Evolutionary conservation across 2,888 invertebrate genomes (phyloP).

Genomic region (Mallateleia sp.): DNA sequence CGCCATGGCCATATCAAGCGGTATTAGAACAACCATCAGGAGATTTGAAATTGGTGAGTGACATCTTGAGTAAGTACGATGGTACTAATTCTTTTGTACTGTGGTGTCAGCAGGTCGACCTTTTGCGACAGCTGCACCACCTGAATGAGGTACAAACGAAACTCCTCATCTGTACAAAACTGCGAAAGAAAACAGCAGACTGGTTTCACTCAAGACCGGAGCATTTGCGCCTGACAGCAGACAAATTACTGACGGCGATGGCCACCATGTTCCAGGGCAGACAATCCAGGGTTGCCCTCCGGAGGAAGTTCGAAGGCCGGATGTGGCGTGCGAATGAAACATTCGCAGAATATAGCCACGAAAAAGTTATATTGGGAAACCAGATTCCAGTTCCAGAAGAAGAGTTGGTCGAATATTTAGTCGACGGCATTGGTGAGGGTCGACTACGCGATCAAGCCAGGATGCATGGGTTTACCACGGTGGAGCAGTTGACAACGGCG

Average conservation of each 20-base stretch:
- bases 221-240: constrained; percentile 48
- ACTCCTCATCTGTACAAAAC: constrained; percentile 64
- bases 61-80: not conserved
- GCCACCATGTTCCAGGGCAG: constrained; percentile 63
- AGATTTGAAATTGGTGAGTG: not conserved
- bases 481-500: not conserved
- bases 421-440: constrained; percentile 47
- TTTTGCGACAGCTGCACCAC: not conserved
- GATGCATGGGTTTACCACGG: constrained; percentile 37
- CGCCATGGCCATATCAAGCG: no score
- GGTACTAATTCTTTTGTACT: not conserved
- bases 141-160: not conserved
- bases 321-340: constrained; percentile 62
- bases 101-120: not conserved
- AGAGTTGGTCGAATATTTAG: not conserved
- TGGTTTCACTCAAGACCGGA: constrained; percentile 75
- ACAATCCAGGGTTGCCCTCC: constrained; percentile 45
- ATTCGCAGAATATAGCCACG: constrained; percentile 67
- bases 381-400: constrained; percentile 7
- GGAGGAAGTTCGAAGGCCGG: constrained; percentile 68
- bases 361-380: constrained; percentile 62
- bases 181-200: constrained; percentile 62
- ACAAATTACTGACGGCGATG: constrained; percentile 63
- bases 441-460: constrained; percentile 52
- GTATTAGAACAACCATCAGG: no score